Conservation (phyloP, 2,113 vertebrate genomes). For the Tichodroma muraria region DNA sequence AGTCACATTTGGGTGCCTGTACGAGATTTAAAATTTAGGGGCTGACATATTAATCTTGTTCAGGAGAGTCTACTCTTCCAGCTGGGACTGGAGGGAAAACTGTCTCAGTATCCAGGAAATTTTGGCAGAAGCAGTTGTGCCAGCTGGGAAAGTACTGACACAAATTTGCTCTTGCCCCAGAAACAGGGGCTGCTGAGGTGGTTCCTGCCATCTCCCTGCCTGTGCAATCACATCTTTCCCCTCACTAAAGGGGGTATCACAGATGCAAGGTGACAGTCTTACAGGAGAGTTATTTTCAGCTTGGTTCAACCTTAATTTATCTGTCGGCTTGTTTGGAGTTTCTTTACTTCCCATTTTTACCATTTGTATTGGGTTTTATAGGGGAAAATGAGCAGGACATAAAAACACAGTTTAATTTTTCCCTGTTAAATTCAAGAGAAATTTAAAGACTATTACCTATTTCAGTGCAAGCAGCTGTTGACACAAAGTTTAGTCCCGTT, state of each 20-base stretch:
- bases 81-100: neutral
- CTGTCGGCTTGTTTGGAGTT: neutral
- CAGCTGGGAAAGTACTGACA: neutral
- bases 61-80: neutral
- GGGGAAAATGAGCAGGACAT: neutral
- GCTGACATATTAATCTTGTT: neutral
- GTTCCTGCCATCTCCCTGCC: neutral
- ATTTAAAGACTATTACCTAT: neutral
- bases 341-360: neutral
- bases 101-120: neutral
- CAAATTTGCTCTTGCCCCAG: neutral
- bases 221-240: neutral
- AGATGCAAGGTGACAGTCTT: neutral
- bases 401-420: neutral
- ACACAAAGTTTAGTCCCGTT: neutral
- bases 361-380: neutral
- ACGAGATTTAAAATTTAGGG: neutral
- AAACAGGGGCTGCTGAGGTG: neutral
- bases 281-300: neutral
- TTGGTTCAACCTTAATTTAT: neutral
- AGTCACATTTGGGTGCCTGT: neutral
- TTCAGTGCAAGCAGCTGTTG: neutral
- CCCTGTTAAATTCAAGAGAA: neutral
- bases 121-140: neutral
- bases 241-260: neutral